phyloP scores from a whole-genome alignment of 2,888 invertebrate species.

The Bimastos eiseni region DNA sequence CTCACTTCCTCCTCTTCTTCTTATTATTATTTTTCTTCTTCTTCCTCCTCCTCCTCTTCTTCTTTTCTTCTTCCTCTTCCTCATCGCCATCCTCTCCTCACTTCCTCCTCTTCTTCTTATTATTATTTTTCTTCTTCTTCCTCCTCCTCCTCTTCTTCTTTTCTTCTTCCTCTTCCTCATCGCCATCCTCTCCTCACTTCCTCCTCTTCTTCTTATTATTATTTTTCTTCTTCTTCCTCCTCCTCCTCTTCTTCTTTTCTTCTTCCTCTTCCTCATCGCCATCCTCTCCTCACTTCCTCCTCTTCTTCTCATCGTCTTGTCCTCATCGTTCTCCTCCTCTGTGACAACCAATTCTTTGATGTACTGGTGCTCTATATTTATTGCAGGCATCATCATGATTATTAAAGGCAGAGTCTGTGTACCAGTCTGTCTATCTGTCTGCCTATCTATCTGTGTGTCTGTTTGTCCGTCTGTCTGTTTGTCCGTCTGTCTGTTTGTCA shows the following conservation, averaged over 20 bases:
- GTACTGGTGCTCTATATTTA: not conserved
- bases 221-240: too few species aligned
- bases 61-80: too few species aligned
- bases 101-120: too few species aligned
- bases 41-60: not conserved
- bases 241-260: not conserved
- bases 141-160: not conserved
- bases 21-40: not conserved
- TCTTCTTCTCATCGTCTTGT: not conserved
- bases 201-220: not conserved
- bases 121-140: too few species aligned
- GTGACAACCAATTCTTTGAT: not conserved
- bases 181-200: slow-evolving; percentile 30
- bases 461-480: not conserved
- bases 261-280: too few species aligned
- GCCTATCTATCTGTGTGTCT: not conserved
- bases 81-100: too few species aligned
- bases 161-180: not conserved
- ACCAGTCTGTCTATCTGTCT: not conserved
- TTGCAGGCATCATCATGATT: not conserved
- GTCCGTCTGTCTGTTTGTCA: too few species aligned
- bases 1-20: not conserved
- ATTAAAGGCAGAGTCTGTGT: not conserved
- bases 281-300: too few species aligned
- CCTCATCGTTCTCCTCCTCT: not conserved